Conservation (phyloP, 2,797 vertebrate species). For the Eutrigla gurnardus region DNA sequence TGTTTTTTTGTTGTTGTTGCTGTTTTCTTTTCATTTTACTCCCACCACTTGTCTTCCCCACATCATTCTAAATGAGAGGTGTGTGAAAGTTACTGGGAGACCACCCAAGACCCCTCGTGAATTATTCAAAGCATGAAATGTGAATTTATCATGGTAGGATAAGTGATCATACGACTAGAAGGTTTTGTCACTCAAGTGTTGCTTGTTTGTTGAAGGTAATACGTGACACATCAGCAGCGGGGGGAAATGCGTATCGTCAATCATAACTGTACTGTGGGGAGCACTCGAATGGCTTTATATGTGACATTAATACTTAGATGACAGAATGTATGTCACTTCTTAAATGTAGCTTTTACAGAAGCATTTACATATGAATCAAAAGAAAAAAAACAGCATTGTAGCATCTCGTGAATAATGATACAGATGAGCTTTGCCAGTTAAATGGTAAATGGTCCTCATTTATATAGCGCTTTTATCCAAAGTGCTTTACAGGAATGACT, state of each 20-base stretch:
- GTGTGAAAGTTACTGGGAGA: constrained; percentile 41
- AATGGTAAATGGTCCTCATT: no score
- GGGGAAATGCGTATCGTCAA: constrained; percentile 6
- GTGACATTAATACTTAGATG: background rate
- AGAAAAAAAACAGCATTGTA: constrained; percentile 6
- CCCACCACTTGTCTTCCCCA: constrained; percentile 24
- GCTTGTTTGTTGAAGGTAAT: constrained; percentile 46
- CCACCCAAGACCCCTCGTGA: constrained; percentile 55
- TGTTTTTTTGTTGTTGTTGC: constrained; percentile 6
- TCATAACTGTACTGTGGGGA: constrained; percentile 15
- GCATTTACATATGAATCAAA: constrained; percentile 20
- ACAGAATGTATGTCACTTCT: constrained; percentile 1
- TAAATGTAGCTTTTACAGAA: background rate
- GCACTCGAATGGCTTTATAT: constrained; percentile 3
- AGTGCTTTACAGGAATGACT: no score
- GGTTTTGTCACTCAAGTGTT: constrained; percentile 49
- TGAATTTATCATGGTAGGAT: constrained; percentile 52
- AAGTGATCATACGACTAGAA: constrained; percentile 73
- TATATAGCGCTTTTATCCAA: no score
- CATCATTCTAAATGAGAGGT: constrained; percentile 41
- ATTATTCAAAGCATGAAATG: constrained; percentile 65
- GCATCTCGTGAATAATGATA: background rate
- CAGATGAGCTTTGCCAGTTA: background rate
- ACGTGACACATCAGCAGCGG: constrained; percentile 31
- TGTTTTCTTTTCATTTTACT: constrained; percentile 43